These are phyloP conservation scores for Lophius americanus DNA, from an alignment of 2,797 vertebrate species.

Conservation along the genomic window DNA sequence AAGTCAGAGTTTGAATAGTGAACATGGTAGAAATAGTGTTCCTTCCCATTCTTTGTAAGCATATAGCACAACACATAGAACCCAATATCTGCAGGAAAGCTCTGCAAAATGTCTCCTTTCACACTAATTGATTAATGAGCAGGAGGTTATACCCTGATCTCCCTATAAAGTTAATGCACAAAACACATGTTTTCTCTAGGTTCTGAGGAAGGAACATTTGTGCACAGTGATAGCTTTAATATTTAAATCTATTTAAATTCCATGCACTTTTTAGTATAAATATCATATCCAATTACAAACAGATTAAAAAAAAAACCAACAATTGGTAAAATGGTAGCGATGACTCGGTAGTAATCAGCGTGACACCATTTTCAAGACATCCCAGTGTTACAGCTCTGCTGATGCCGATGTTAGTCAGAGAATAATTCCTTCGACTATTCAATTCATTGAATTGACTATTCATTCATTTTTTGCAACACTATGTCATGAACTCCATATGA, in stretches of 20 bases:
- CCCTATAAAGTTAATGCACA: not conserved
- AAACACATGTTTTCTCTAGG: not conserved
- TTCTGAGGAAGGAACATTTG: not conserved
- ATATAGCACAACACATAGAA: not conserved
- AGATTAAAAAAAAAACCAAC: not conserved
- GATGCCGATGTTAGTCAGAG: not conserved
- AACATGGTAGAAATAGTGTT: not conserved
- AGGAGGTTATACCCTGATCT: too few relatives aligned
- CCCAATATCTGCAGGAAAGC: not conserved
- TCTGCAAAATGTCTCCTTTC: slow-evolving; percentile 7
- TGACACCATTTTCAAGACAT: too few relatives aligned
- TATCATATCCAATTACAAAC: not conserved
- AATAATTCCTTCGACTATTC: not conserved
- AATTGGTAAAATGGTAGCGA: not conserved
- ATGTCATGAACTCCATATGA: too few relatives aligned
- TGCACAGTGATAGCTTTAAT: not conserved
- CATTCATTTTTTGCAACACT: too few relatives aligned
- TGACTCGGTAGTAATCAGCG: too few relatives aligned
- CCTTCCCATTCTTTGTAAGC: not conserved
- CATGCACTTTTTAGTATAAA: not conserved
- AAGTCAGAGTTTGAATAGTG: slow-evolving; percentile 2
- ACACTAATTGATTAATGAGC: slow-evolving; percentile 2
- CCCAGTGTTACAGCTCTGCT: not conserved
- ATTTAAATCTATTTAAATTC: not conserved
- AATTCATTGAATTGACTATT: too few relatives aligned